These are phyloP conservation scores for Argynnis bischoffii DNA, from an alignment of 2,888 invertebrate genomes.

Conservation along the genomic window DNA sequence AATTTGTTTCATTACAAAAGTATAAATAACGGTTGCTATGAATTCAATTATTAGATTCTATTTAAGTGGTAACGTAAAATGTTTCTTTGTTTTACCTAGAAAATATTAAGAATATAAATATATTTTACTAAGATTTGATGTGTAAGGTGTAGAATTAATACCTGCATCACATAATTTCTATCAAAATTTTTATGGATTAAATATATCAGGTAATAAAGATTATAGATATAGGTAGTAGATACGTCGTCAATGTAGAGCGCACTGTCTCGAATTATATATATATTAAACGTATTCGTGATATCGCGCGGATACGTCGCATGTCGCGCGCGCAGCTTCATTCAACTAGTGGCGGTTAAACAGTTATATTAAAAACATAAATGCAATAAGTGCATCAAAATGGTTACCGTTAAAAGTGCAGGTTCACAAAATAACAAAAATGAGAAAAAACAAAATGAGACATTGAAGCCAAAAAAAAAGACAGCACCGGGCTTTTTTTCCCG, in stretches of 20 bases:
- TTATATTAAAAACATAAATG: constrained; percentile 13
- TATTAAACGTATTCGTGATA: constrained; percentile 26
- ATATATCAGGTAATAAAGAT: constrained; percentile 40
- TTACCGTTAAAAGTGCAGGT: constrained; percentile 28
- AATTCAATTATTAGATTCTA: no score
- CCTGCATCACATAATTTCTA: constrained; percentile 10
- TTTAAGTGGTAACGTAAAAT: no score
- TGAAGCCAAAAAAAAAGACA: constrained; percentile 49
- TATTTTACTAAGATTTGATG: no score
- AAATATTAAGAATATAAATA: no score
- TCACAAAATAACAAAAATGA: constrained; percentile 41
- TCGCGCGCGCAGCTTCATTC: constrained; percentile 30
- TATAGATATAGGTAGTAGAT: constrained; percentile 16
- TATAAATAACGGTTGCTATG: no score
- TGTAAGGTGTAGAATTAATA: background rate
- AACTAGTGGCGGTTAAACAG: constrained; percentile 3
- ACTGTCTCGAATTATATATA: constrained; percentile 5
- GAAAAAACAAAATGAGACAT: constrained; percentile 39
- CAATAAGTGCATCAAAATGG: constrained; percentile 28
- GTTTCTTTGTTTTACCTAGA: no score
- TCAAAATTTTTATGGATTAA: constrained; percentile 33
- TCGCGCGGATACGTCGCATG: constrained; percentile 31
- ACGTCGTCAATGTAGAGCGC: constrained; percentile 36
- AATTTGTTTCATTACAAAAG: no score
- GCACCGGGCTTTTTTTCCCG: constrained; percentile 80